Conservation (phyloP, 2,797 vertebrate species). For the Orientallactaga sibirica region DNA sequence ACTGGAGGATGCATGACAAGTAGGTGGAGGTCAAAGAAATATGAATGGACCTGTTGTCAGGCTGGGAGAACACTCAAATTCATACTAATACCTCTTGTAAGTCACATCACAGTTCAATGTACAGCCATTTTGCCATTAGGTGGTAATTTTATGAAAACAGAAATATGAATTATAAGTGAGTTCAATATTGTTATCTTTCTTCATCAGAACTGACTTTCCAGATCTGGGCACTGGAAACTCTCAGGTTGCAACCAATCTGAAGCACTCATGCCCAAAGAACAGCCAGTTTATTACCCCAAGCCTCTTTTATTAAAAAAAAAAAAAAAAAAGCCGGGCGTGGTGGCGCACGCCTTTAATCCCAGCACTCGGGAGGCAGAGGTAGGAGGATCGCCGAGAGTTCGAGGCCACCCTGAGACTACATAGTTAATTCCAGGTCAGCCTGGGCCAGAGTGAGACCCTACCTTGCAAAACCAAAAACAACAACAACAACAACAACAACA, state of each 20-base stretch:
- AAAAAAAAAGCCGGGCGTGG: too few species aligned
- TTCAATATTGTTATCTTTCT: not conserved
- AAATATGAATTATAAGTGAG: not conserved
- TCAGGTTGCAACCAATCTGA: not conserved
- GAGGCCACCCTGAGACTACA: too few species aligned
- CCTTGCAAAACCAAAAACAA: too few species aligned
- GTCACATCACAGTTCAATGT: not conserved
- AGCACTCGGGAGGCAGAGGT: too few species aligned
- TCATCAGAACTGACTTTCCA: not conserved
- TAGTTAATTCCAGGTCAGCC: too few species aligned
- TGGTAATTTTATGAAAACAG: not conserved
- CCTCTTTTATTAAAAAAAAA: not conserved
- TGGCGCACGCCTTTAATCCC: too few species aligned
- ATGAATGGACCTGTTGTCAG: not conserved
- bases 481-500: too few species aligned
- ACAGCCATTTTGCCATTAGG: not conserved
- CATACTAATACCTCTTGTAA: not conserved
- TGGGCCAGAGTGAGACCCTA: too few species aligned
- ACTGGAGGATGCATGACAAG: not conserved
- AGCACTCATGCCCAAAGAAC: not conserved
- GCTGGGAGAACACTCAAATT: not conserved
- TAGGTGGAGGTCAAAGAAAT: not conserved
- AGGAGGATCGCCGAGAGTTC: too few species aligned
- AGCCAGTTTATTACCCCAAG: too few species aligned
- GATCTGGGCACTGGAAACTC: not conserved